Conservation (phyloP, 2,888 invertebrate species). For the Cylloceria caligata region DNA sequence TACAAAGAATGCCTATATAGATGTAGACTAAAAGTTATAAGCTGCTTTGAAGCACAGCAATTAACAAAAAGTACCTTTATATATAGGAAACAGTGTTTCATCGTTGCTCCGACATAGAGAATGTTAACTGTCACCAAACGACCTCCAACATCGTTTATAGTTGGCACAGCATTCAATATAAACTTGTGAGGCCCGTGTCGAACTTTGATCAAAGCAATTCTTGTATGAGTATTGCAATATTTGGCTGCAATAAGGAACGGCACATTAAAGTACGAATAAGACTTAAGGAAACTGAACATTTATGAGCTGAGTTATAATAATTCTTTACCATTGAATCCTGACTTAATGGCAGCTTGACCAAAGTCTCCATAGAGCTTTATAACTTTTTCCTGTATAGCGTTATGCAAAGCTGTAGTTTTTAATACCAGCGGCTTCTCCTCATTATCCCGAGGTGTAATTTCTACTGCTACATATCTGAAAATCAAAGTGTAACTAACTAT, state of each 20-base stretch:
- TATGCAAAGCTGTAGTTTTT: constrained; percentile 86
- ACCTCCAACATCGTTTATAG: constrained; percentile 89
- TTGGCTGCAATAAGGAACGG: constrained; percentile 86
- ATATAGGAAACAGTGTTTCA: constrained; percentile 92
- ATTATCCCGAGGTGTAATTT: constrained; percentile 86
- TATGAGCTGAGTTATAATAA: neutral
- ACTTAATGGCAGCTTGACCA: constrained; percentile 89
- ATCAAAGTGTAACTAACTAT: constrained; percentile 8
- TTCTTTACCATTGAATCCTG: constrained; percentile 87
- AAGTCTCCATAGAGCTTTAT: constrained; percentile 91
- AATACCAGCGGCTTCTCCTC: constrained; percentile 85
- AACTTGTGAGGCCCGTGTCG: constrained; percentile 92
- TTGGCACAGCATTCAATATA: constrained; percentile 89
- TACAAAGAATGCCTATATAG: too few relatives aligned
- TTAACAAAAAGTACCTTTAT: constrained; percentile 83
- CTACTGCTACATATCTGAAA: constrained; percentile 89
- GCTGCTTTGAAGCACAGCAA: neutral
- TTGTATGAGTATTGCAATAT: constrained; percentile 92
- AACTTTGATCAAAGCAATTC: constrained; percentile 90
- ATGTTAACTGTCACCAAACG: constrained; percentile 88
- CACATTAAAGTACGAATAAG: neutral
- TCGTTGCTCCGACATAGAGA: constrained; percentile 91
- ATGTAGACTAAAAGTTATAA: neutral
- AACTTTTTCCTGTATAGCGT: constrained; percentile 87
- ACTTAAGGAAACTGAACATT: neutral